Conservation (phyloP, 2,888 invertebrate species). For the Melipona bicolor region DNA sequence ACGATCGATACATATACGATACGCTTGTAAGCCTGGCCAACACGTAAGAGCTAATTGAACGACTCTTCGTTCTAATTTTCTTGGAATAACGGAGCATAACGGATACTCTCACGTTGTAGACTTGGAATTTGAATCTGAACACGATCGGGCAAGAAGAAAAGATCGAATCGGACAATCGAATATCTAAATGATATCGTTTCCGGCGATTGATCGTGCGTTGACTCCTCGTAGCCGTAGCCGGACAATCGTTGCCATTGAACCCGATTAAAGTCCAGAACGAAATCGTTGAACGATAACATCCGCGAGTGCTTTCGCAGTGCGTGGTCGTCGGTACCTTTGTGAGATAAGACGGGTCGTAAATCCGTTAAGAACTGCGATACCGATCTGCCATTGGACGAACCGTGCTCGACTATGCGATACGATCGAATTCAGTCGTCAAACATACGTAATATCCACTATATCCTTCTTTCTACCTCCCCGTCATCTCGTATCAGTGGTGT, state of each 20-base stretch:
- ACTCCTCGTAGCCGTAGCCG: conserved; percentile 39
- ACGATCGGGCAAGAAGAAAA: not conserved
- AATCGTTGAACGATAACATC: conserved; percentile 69
- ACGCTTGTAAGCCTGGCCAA: no score
- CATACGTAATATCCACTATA: conserved; percentile 22
- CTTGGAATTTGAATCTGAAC: not conserved
- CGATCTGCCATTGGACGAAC: conserved; percentile 69
- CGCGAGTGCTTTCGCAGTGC: conserved; percentile 53
- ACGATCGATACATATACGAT: no score
- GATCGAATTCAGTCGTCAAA: conserved; percentile 67
- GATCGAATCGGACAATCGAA: not conserved
- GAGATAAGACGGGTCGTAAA: conserved; percentile 74
- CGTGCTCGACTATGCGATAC: conserved; percentile 59
- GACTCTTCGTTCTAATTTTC: not conserved
- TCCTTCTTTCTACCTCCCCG: conserved; percentile 29
- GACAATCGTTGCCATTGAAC: conserved; percentile 68
- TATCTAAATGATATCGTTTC: conserved; percentile 55
- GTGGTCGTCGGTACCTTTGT: conserved; percentile 71
- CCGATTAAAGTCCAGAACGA: conserved; percentile 66
- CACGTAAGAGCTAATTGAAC: not conserved
- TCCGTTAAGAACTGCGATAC: conserved; percentile 71
- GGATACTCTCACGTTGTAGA: not conserved
- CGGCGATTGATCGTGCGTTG: conserved; percentile 24
- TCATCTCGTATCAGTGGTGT: conserved; percentile 53
- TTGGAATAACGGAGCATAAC: not conserved